phyloP scores from a whole-genome alignment of 2,797 vertebrate genomes.

The Chelidonichthys spinosus region DNA sequence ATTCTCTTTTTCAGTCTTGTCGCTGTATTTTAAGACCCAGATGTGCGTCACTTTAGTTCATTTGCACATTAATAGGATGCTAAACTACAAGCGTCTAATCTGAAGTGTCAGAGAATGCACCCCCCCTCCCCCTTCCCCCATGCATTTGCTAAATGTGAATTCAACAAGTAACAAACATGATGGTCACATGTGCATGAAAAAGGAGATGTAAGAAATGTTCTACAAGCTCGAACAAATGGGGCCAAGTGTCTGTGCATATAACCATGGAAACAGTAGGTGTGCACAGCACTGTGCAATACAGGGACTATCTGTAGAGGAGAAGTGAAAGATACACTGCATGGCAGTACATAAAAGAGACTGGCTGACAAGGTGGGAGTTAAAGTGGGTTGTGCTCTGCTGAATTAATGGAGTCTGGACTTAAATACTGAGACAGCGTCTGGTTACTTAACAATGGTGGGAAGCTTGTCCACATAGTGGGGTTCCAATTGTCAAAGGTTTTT shows the following conservation, averaged over 20 bases:
- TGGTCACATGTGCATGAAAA: slow-evolving; percentile 12
- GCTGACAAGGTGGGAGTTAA: slow-evolving; percentile 74
- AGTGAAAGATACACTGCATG: slow-evolving; percentile 59
- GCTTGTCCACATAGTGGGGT: slow-evolving; percentile 38
- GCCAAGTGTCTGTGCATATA: slow-evolving; percentile 44
- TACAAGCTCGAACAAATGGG: slow-evolving; percentile 39
- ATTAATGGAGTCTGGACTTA: slow-evolving; percentile 72
- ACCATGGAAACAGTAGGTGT: slow-evolving; percentile 60
- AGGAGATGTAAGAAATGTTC: slow-evolving; percentile 32
- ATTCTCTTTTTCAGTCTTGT: slow-evolving; percentile 3
- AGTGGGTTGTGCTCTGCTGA: slow-evolving; percentile 60
- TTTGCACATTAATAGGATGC: background rate
- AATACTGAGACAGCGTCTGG: slow-evolving; percentile 59
- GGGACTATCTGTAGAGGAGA: slow-evolving; percentile 58
- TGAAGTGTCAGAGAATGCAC: background rate
- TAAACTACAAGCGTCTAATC: slow-evolving; percentile 3
- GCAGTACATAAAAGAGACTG: slow-evolving; percentile 70
- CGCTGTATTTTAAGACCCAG: background rate
- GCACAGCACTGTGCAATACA: slow-evolving; percentile 39
- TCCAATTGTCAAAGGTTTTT: slow-evolving; percentile 49
- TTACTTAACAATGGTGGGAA: slow-evolving; percentile 44
- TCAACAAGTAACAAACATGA: background rate
- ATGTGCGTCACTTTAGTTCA: background rate
- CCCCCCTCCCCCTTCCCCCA: background rate
- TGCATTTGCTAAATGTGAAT: slow-evolving; percentile 6